phyloP scores from a whole-genome alignment of 92 coral and sea anemone species.

The Phymanthus crucifer region DNA sequence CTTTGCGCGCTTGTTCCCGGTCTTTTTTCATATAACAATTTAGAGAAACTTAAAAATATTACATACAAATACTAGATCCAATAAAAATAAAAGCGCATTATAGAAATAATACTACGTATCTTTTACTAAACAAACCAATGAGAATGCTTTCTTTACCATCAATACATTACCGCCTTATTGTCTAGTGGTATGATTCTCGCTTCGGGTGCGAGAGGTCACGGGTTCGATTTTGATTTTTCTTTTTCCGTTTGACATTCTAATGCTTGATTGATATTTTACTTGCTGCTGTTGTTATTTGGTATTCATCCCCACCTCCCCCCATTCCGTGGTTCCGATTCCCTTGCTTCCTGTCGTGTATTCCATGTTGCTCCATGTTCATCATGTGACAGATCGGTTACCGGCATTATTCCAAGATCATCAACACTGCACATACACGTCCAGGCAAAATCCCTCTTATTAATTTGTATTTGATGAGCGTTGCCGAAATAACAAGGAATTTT shows the following conservation, averaged over 20 bases:
- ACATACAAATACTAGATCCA: too few relatives aligned
- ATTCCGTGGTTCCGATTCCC: background rate
- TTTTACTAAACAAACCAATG: too few relatives aligned
- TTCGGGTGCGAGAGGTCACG: conserved; percentile 76
- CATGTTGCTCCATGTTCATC: background rate
- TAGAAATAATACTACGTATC: too few relatives aligned
- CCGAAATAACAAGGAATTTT: too few relatives aligned
- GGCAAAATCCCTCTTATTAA: too few relatives aligned
- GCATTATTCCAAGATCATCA: background rate
- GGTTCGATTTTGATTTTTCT: conserved; percentile 56
- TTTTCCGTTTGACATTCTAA: conserved; percentile 51
- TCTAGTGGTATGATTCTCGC: conserved; percentile 78
- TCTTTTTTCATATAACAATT: too few relatives aligned
- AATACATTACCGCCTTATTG: conserved; percentile 43
- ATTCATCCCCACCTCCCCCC: too few relatives aligned
- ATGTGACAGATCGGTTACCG: background rate
- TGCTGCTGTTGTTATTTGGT: background rate
- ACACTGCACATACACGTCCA: background rate
- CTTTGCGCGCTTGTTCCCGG: too few relatives aligned
- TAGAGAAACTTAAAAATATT: too few relatives aligned
- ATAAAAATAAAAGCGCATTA: too few relatives aligned
- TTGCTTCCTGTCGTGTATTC: background rate
- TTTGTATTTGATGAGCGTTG: too few relatives aligned
- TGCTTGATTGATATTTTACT: too few relatives aligned
- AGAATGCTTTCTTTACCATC: background rate